Evolutionary conservation across 2,888 invertebrate genomes (phyloP).

Genomic region (Campoplex nolae): DNA sequence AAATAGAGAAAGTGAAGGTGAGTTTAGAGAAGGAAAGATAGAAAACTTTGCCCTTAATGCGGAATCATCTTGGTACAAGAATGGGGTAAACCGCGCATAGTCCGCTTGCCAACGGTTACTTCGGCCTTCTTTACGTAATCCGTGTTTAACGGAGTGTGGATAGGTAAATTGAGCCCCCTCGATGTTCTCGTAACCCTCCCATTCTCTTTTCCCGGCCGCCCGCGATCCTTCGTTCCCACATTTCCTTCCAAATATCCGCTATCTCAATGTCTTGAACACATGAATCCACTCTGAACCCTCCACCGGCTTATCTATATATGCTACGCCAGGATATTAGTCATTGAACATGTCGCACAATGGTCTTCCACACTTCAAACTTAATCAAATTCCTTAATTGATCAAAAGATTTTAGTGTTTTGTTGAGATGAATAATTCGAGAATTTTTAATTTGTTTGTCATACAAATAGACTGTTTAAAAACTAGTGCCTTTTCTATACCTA

Average conservation of each 20-base stretch:
- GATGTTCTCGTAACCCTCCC: slow-evolving; percentile 7
- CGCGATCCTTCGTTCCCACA: slow-evolving; percentile 26
- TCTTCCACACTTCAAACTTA: not conserved
- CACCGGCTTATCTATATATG: slow-evolving; percentile 35
- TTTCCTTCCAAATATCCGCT: slow-evolving; percentile 42
- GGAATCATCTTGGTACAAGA: slow-evolving; percentile 49
- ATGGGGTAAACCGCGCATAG: slow-evolving; percentile 62
- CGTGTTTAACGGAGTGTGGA: slow-evolving; percentile 69
- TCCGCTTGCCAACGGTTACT: slow-evolving; percentile 61
- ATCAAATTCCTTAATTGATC: slow-evolving; percentile 31
- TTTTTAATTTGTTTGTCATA: not conserved
- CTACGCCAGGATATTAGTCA: slow-evolving; percentile 45
- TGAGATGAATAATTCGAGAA: not conserved
- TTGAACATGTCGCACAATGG: not conserved
- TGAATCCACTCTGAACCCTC: slow-evolving; percentile 58
- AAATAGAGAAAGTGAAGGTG: not conserved
- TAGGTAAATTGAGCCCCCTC: slow-evolving; percentile 65
- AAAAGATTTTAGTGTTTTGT: not conserved
- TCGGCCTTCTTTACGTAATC: slow-evolving; percentile 66
- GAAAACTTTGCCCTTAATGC: slow-evolving; percentile 61
- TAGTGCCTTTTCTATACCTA: not conserved
- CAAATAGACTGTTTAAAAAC: not conserved
- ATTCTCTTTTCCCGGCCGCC: slow-evolving; percentile 19
- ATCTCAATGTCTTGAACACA: slow-evolving; percentile 40
- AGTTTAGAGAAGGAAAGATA: slow-evolving; percentile 34